Base-by-base conservation (phyloP, 2,113 vertebrate species). In the Engystomops pustulosus region DNA sequence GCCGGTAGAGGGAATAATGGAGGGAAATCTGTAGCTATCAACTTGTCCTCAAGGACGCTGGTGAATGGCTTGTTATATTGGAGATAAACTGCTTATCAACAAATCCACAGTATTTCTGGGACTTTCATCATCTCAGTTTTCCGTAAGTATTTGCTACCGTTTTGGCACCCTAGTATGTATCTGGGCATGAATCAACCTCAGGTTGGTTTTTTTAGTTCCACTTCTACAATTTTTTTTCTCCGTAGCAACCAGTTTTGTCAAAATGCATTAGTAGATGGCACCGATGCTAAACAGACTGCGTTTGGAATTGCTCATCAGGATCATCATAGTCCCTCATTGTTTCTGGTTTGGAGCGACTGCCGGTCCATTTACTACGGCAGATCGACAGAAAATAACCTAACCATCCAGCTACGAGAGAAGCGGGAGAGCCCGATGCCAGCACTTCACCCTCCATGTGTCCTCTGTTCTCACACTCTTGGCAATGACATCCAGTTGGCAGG, bases 41-140 rank as follows among this genome's bases (percentile, higher is more conserved):
- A 41, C 8, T 41, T 41, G 4, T 41, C 38, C 4, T 8, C 38
- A 41, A 41, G 4, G 38, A 41, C 38, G 8, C 8, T 41, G 8
- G 53, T 55, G 20, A 2, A 0, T 27, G 23, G 23, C 23, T 3
- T 60, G 25, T 25, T 60, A 60, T 60, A 45, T 10, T 12, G 25
- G n/a, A 12, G 25, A 34, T 74, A 30, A 47, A 49, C 44, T 1
- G 20, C 1, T 23, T 32, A 27, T 45, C 14, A 9, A n/a, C n/a
- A n/a, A n/a, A n/a, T 9, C 44, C 4, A 18, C 34, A 14, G 3
- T 58, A 78, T 60, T 78, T 41, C 75, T 38, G 11, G 15, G 34
- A 8, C 75, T 78, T 78, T 11, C 75, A 78, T 78, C 75, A 78
- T 58, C 75, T 41, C 12, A 8, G 47, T 58, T n/a, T 55, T 38